Evolutionary conservation across 2,888 invertebrate species (phyloP), one percentile per base, ranked within the genome.

Genomic region (Drosophila colorata): DNA sequence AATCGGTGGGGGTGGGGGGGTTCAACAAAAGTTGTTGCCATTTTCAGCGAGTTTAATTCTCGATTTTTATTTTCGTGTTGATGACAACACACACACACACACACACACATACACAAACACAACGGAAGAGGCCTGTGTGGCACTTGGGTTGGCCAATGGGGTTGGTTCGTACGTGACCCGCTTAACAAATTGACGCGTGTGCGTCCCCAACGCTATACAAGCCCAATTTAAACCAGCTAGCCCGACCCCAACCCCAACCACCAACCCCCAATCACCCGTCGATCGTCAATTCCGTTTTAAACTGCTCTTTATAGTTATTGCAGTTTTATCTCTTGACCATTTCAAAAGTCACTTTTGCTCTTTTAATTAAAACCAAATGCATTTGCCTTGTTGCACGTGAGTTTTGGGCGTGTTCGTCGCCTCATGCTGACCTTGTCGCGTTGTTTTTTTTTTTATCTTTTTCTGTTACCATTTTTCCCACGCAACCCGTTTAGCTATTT

Each of bases 171-270:
- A 82, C 82, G 82, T 82, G 82, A 82, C 82, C 86, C 80, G 82
- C 82, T 82, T 82, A 85, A 83, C 86, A 86, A 83, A 86, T 80
- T 83, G 83, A 70, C 83, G 86, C 82, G 86, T 83, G 82, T 78
- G 61, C 47, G 51, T 57, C 51, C 46, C 55, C 56, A 37, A 61
- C 18, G 33, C 49, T 16, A 28, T 28, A 28, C 8, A 43, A 53
- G 18, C 4, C 41, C 44, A 49, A 23, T 56, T 18, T 28, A 18
- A 55, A 20, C 20, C 48, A 40, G 14, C 14, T 43, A 3, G 13
- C 44, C 11, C 35, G 41, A 8, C 18, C 31, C 5, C 18, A 33
- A 28, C 16, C 28, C 9, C 16, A 25, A n/a, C n/a, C 28, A 9
- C 14, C 37, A 31, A 33, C 13, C 33, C 33, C 4, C 33, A 33